Base-by-base conservation (phyloP, 1,140 invertebrate genomes). In the Anadara kagoshimensis region DNA sequence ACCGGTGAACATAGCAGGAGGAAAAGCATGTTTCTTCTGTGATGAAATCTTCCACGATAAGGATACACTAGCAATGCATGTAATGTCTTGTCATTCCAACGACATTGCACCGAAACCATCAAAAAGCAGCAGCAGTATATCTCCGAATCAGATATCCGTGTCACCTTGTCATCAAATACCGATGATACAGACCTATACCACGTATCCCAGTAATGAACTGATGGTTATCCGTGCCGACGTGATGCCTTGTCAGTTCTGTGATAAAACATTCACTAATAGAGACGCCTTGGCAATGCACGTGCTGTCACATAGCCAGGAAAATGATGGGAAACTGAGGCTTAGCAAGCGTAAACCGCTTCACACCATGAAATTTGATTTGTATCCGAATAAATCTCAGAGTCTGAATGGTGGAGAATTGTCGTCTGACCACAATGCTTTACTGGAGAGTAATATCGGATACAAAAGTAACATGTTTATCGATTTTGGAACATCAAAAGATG, bases 31-130 rank as follows among this genome's bases (percentile, higher is more conserved):
- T 58, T 68, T 62, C 57, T 63, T 77, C 11, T 86, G 84, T 69
- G 66, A 78, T 5, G 73, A 80, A 41, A 24, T 76, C 5, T 82
- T 82, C 63, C 45, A 65, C 24, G 80, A 72, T 43, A 75, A 83
- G 47, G 83, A 84, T 69, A 51, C 76, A n/a, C 64, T 84, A n/a
- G 83, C 84, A 44, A 83, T 86, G 83, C 84, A 86, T 67, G 73
- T 84, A 57, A 81, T 86, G 76, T 83, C 83, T 16, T 68, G 75
- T 0, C 75, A 77, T 53, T 53, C 75, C 29, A 36, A 36, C 29
- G 29, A 36, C 29, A 36, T 36, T 36, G 29, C 29, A 36, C 29
- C 29, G 2, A 36, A 36, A 36, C 2, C 29, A 36, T 7, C 29
- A 36, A 36, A 36, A 7, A 36, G 7, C 29, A 36, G 29, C 29